Conservation (phyloP, 2,888 invertebrate genomes). For the Lutraria lutraria region DNA sequence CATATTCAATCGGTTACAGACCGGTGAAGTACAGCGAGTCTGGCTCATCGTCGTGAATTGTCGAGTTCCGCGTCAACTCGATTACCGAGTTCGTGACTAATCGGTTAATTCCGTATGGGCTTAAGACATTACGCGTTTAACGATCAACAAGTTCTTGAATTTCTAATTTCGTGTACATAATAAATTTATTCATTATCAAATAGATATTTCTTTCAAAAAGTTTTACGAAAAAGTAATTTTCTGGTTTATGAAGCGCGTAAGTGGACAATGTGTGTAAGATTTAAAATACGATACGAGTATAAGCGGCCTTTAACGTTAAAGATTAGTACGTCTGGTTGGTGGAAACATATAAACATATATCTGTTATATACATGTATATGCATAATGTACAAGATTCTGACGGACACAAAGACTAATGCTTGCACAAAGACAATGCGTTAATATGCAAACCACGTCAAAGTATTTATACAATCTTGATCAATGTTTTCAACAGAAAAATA, state of each 20-base stretch:
- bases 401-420: background rate
- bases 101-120: background rate
- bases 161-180: background rate
- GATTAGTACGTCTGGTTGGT: background rate
- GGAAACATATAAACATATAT: background rate
- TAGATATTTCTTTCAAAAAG: background rate
- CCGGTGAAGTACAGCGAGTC: background rate
- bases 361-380: background rate
- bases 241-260: background rate
- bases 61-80: background rate
- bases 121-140: background rate
- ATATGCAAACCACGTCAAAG: background rate
- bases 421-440: background rate
- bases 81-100: background rate
- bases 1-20: constrained; percentile 14
- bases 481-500: background rate
- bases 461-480: background rate
- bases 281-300: background rate
- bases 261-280: background rate
- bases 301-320: background rate
- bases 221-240: background rate
- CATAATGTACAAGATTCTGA: background rate
- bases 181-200: background rate
- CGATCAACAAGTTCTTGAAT: background rate
- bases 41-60: background rate